Percentiles rank a stretch among this genome's conserved stretches.
Evolutionary conservation across 2,797 vertebrate species (phyloP).

Genomic region (Capromys pilorides): DNA sequence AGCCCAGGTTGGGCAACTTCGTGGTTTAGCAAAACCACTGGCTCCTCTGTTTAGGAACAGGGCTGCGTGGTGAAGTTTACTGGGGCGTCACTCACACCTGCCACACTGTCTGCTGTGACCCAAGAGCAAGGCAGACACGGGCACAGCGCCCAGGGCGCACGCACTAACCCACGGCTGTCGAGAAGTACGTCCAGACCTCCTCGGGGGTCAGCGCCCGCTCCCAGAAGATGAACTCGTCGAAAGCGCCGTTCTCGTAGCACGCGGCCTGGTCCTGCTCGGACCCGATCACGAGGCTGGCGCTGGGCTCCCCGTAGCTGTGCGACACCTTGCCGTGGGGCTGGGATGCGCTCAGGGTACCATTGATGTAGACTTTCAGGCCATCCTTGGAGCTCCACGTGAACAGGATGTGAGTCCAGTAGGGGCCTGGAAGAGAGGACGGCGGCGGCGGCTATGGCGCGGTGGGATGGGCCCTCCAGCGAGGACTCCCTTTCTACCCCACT

Average conservation of each 20-base stretch:
- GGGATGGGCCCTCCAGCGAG: too few relatives aligned
- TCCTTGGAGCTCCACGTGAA: conserved; percentile 93
- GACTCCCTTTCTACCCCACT: too few relatives aligned
- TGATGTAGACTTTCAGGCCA: conserved; percentile 95
- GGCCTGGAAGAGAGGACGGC: conserved; percentile 85
- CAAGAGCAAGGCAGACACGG: too few relatives aligned
- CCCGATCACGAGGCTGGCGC: conserved; percentile 88
- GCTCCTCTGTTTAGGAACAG: background rate
- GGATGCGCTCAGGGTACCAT: conserved; percentile 89
- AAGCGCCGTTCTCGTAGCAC: conserved; percentile 88
- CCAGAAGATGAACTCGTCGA: conserved; percentile 98
- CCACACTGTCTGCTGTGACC: background rate
- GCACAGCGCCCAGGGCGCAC: fast-evolving
- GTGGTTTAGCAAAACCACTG: too few relatives aligned
- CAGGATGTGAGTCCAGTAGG: conserved; percentile 95
- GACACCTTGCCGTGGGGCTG: conserved; percentile 88
- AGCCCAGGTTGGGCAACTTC: background rate
- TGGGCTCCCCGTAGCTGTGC: conserved; percentile 88
- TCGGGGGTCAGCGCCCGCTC: conserved; percentile 90
- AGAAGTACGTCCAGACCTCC: conserved; percentile 92
- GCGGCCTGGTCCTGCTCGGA: conserved; percentile 83
- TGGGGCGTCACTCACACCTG: background rate
- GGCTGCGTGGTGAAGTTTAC: too few relatives aligned
- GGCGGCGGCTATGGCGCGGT: fast-evolving
- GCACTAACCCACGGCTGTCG: conserved; percentile 91